Conservation (phyloP, 2,888 invertebrate genomes). For the Tipula unca region DNA sequence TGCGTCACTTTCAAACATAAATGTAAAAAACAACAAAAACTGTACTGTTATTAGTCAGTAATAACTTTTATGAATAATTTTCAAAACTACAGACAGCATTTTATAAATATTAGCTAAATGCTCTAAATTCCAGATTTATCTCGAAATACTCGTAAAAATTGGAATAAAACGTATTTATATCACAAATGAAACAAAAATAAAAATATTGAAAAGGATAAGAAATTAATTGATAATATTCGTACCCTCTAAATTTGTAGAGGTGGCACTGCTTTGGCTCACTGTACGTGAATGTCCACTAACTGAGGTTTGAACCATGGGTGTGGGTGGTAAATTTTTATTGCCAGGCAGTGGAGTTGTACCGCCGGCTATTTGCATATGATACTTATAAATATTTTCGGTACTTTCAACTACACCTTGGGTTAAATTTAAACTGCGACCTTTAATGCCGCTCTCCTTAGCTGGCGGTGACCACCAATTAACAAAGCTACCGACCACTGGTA, state of each 20-base stretch:
- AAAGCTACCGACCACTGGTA: conserved; percentile 88
- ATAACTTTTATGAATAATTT: background rate
- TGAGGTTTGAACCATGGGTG: conserved; percentile 60
- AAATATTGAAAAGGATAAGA: background rate
- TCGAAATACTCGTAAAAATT: background rate
- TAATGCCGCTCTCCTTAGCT: conserved; percentile 64
- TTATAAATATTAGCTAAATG: background rate
- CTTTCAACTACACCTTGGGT: conserved; percentile 69
- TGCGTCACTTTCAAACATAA: background rate
- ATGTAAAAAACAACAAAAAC: background rate
- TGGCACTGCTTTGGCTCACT: conserved; percentile 49
- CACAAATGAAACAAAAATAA: conserved; percentile 14
- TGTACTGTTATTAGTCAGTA: background rate
- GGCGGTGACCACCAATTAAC: conserved; percentile 96
- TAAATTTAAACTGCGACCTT: conserved; percentile 75
- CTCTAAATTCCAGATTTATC: background rate
- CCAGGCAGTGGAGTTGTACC: conserved; percentile 49
- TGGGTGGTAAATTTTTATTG: conserved; percentile 52
- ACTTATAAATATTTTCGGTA: conserved; percentile 66
- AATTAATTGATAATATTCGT: background rate
- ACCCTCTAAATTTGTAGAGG: conserved; percentile 27
- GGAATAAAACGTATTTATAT: background rate
- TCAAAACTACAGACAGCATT: background rate
- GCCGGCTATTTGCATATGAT: conserved; percentile 69
- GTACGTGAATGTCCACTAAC: conserved; percentile 55